Conservation (phyloP, 2,888 invertebrate genomes). For the Clitarchus hookeri region DNA sequence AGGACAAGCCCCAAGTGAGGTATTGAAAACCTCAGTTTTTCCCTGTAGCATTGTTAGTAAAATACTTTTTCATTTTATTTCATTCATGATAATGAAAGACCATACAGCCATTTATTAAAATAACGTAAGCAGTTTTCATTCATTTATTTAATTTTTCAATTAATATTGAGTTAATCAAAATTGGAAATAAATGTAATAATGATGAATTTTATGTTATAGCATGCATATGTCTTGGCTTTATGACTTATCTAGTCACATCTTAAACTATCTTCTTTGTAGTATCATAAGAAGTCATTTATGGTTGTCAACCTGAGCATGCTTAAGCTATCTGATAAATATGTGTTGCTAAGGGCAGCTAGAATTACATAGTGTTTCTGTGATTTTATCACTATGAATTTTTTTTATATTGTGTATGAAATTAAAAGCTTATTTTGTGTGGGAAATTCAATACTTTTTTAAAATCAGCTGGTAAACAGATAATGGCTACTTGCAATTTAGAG, state of each 20-base stretch:
- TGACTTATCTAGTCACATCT: neutral
- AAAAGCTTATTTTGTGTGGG: neutral
- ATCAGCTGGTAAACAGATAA: neutral
- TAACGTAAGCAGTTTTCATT: neutral
- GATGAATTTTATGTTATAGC: neutral
- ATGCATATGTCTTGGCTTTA: neutral
- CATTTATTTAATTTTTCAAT: neutral
- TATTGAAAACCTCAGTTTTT: constrained; percentile 29
- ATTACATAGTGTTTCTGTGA: neutral
- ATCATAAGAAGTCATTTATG: neutral
- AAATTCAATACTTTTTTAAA: neutral
- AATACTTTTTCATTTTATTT: neutral
- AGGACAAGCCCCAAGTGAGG: constrained; percentile 37
- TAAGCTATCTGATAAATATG: neutral
- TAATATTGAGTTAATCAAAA: too few species aligned
- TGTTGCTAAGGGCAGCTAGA: neutral
- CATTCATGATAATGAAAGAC: neutral
- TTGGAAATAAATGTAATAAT: too few species aligned
- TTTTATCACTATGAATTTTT: neutral
- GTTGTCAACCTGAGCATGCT: constrained; percentile 8
- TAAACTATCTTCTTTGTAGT: neutral
- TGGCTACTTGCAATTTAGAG: neutral
- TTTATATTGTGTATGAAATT: neutral
- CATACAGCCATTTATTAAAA: neutral
- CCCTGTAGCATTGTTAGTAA: neutral